Evolutionary conservation across 1,140 invertebrate genomes (phyloP), one percentile per base, ranked within the genome.

Genomic region (Arctopsyche grandis): DNA sequence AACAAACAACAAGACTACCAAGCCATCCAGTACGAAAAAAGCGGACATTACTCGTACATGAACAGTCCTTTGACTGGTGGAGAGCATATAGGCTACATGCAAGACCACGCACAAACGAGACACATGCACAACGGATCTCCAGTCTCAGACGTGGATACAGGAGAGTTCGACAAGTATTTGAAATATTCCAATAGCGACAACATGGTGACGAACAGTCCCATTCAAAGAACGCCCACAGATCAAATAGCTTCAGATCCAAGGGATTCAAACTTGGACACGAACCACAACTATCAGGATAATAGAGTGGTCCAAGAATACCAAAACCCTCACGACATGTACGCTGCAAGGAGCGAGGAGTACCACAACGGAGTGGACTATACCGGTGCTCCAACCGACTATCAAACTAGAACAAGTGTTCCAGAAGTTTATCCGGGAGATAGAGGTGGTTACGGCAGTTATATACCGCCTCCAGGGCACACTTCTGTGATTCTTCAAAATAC

Each of bases 121-220:
- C 77, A 88, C 77, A 86, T 89, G 14, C 83, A 87, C 71, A 86
- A 86, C 7, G 87, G 86, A 0, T 88, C 88, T 1, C 88, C 88
- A 0, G 87, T 88, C 48, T 88, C 87, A 7, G 90, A 91, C 75
- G 88, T 92, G 0, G 91, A 92, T 79, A 88, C 90, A 7, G 84
- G 90, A 70, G 91, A 92, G 83, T 91, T 91, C 73, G 91, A 93
- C 82, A 92, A 93, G 83, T 93, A 93, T 84, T 84, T 92, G 71
- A 93, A 93, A 80, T 92, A 91, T 81, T 88, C 88, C 46, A 85
- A 85, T 43, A 26, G 60, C 1, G 82, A 79, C 10, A 76, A 69
- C 24, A 63, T 76, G 26, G 81, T 78, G 19, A 52, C 73, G 9
- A 77, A 77, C 19, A 80, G 83, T 78, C 77, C 77, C 5, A 44